phyloP scores from a whole-genome alignment of 23 tunicate genomes.

The Diplosoma virens region DNA sequence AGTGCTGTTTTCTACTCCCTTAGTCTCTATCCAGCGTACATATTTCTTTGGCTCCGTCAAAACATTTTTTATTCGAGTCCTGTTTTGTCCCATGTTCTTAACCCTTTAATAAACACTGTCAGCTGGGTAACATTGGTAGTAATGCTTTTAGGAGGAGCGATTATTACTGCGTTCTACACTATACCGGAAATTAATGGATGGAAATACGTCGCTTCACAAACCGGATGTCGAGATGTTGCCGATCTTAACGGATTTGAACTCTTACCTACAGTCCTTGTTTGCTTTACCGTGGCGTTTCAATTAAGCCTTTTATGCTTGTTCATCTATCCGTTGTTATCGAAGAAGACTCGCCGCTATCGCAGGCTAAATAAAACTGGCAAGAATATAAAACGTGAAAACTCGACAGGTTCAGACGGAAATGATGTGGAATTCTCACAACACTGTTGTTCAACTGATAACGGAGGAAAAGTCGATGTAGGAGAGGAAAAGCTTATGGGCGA shows the following conservation, averaged over 20 bases:
- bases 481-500: neutral
- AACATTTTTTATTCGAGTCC: conserved; percentile 92
- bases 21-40: conserved; percentile 72
- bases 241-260: conserved; percentile 49
- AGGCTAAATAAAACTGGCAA: neutral
- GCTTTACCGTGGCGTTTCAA: conserved; percentile 67
- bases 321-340: conserved; percentile 74
- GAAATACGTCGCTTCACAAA: conserved; percentile 48
- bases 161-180: conserved; percentile 59
- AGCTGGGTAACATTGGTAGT: conserved; percentile 72
- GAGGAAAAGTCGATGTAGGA: neutral
- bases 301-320: conserved; percentile 61
- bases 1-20: conserved; percentile 88
- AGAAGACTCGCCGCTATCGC: conserved; percentile 81
- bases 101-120: conserved; percentile 60
- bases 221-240: conserved; percentile 68
- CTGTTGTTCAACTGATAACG: neutral
- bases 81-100: conserved; percentile 73
- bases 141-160: conserved; percentile 61
- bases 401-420: conserved; percentile 1
- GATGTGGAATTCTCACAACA: neutral
- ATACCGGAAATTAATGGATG: conserved; percentile 79
- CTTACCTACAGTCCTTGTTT: conserved; percentile 46
- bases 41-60: conserved; percentile 90
- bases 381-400: neutral